Percentiles rank a stretch among this genome's conserved stretches.
These are phyloP conservation scores for Athalia cordata DNA, from an alignment of 2,888 invertebrate species.

Conservation along the genomic window DNA sequence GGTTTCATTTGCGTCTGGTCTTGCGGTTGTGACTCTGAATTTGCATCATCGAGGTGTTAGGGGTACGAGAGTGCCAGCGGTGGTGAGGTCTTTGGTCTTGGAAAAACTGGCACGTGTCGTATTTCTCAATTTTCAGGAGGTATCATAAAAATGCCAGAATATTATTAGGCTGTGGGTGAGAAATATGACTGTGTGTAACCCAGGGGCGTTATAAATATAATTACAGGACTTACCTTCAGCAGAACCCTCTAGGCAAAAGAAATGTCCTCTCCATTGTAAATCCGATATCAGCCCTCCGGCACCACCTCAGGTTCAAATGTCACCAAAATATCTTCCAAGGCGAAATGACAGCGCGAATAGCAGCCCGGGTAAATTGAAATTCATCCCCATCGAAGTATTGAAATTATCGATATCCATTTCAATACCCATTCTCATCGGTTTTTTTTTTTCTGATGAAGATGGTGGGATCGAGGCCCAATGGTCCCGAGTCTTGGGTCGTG, in stretches of 20 bases:
- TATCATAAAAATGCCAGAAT: slow-evolving; percentile 53
- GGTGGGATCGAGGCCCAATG: slow-evolving; percentile 80
- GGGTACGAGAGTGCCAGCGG: slow-evolving; percentile 85
- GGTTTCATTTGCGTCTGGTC: slow-evolving; percentile 86
- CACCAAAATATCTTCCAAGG: slow-evolving; percentile 59
- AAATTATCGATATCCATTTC: neutral
- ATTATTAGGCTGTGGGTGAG: neutral
- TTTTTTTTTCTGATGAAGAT: slow-evolving; percentile 53
- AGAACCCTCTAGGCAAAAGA: slow-evolving; percentile 57
- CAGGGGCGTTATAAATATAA: neutral
- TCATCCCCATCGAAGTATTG: neutral
- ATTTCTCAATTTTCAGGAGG: slow-evolving; percentile 82
- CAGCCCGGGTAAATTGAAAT: slow-evolving; percentile 58
- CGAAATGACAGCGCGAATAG: slow-evolving; percentile 58
- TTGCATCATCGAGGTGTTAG: slow-evolving; percentile 90
- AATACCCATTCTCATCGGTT: slow-evolving; percentile 1
- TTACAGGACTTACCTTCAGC: slow-evolving; percentile 21
- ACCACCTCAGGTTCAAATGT: slow-evolving; percentile 55
- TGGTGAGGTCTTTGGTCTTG: slow-evolving; percentile 83
- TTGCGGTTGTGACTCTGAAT: slow-evolving; percentile 89
- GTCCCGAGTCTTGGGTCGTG: slow-evolving; percentile 80
- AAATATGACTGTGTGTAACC: neutral
- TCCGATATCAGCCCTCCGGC: slow-evolving; percentile 51
- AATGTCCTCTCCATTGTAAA: slow-evolving; percentile 65
- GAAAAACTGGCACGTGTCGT: slow-evolving; percentile 84